Base-by-base conservation (phyloP, 1,140 invertebrate genomes). In the Capitella teleta region DNA sequence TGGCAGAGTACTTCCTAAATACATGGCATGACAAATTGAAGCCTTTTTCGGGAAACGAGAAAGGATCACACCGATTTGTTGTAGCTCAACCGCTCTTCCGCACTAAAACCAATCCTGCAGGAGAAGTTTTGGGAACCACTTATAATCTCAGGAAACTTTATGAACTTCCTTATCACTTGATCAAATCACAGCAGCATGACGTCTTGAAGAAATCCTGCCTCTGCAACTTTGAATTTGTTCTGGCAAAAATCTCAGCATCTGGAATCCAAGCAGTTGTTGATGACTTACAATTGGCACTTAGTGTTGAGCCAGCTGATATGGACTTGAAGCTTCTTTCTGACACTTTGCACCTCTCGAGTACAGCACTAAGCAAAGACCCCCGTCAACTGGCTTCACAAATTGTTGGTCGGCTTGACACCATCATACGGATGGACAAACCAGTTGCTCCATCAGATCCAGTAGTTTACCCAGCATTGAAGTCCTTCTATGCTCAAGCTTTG, bases 161-260 rank as follows among this genome's bases (percentile, higher is more conserved):
- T 67, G 86, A 90, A 70, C 73, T 89, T 37, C 86, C 86, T 46
- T 84, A 80, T 70, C 84, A 87, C 52, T 55, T 71, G 4, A 30
- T 96, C 0, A 77, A 91, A 25, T 84, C 91, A 0, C 80, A 85
- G 45, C 80, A 92, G 37, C 90, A 88, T 61, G 83, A 85, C 43
- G 88, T 94, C 72, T 75, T 98, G 0, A 96, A 93, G 66, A 81
- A 85, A 47, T 80, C 92, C 61, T 90, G 95, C 6, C 76, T 98
- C 2, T 98, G 97, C 70, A 96, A 96, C 72, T 98, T 96, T 65
- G 84, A 94, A 60, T 98, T 93, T 90, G 75, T 98, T 1, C 87
- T 96, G 62, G 90, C 92, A 0, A 98, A 97, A 70, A 73, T 98
- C 2, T 87, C 86, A 51, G 90, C 87, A 49, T 95, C 91, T 59